Percentiles rank a stretch among this genome's conserved stretches.
Conservation (phyloP, 2,797 vertebrate species). For the Muscicapa comitata region DNA sequence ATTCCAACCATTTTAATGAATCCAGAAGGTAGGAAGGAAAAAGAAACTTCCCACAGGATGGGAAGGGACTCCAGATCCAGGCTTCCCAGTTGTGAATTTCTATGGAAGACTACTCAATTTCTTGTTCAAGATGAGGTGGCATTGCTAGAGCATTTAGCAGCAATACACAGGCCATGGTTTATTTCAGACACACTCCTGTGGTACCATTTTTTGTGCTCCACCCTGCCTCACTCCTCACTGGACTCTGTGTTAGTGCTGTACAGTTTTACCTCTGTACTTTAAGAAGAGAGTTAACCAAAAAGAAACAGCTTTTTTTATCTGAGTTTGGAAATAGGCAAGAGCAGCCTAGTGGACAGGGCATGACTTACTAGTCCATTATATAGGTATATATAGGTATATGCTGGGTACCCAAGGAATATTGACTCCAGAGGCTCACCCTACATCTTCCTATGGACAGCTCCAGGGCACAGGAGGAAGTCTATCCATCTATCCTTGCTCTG, state of each 20-base stretch:
- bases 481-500: background rate
- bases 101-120: background rate
- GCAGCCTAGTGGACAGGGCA: background rate
- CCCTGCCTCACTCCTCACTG: background rate
- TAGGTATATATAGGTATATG: background rate
- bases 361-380: background rate
- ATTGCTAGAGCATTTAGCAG: background rate
- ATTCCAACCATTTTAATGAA: background rate
- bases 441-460: background rate
- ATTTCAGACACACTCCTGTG: background rate
- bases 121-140: background rate
- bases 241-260: background rate
- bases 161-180: background rate
- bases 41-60: background rate
- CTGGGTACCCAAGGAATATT: background rate
- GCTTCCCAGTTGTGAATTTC: background rate
- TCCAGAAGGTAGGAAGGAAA: background rate
- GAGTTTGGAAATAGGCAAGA: background rate
- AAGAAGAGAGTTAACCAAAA: background rate
- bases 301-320: background rate
- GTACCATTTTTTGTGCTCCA: background rate
- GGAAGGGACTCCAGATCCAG: background rate
- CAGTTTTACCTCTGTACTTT: background rate
- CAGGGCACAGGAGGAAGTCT: background rate
- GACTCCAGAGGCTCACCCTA: fast-evolving